Evolutionary conservation across 2,888 invertebrate genomes (phyloP).

Genomic region (Lasioglossum lativentre): DNA sequence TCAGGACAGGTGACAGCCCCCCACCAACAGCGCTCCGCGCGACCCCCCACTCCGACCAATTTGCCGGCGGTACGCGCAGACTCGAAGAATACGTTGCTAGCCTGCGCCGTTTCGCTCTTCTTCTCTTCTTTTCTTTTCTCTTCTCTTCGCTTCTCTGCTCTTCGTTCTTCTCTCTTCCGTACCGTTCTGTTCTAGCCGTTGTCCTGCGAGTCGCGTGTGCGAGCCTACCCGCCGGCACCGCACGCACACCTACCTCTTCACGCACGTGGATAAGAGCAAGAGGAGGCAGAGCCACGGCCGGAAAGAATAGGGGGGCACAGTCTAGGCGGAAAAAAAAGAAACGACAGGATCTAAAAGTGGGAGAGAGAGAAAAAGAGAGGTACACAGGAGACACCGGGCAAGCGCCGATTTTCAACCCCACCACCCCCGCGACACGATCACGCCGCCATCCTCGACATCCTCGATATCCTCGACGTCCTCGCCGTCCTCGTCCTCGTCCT

Average conservation of each 20-base stretch:
- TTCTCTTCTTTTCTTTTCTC: background rate
- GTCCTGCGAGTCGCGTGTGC: slow-evolving; percentile 23
- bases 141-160: background rate
- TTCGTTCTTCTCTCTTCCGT: background rate
- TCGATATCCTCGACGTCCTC: slow-evolving; percentile 11
- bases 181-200: background rate
- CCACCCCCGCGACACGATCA: slow-evolving; percentile 65
- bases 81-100: slow-evolving; percentile 18
- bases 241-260: slow-evolving; percentile 30
- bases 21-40: slow-evolving; percentile 48
- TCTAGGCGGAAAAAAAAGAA: slow-evolving; percentile 45
- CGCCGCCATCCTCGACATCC: slow-evolving; percentile 42
- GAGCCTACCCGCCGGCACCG: slow-evolving; percentile 34
- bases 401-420: slow-evolving; percentile 69
- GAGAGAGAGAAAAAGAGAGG: slow-evolving; percentile 20
- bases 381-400: slow-evolving; percentile 57
- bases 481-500: slow-evolving; percentile 23
- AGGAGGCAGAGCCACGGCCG: slow-evolving; percentile 18
- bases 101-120: slow-evolving; percentile 14
- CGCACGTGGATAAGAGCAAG: slow-evolving; percentile 52
- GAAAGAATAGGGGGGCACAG: slow-evolving; percentile 44
- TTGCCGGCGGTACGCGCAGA: slow-evolving; percentile 38
- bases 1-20: slow-evolving; percentile 69
- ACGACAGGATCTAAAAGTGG: slow-evolving; percentile 16
- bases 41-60: background rate